Conservation (phyloP, 2,797 vertebrate species). For the Astyanax mexicanus region DNA sequence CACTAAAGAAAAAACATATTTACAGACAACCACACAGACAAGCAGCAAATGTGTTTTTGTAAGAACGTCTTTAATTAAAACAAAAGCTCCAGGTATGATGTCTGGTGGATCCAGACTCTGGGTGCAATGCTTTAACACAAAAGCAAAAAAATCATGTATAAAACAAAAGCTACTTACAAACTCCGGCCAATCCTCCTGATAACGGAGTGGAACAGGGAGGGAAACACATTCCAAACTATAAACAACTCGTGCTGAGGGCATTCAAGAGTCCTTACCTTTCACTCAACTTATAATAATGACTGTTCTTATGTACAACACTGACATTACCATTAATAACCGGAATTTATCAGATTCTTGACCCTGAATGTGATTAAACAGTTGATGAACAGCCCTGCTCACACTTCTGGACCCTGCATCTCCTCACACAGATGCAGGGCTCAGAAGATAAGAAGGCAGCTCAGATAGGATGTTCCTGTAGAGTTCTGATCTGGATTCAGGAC, state of each 20-base stretch:
- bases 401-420: no score
- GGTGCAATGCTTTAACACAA: conserved; percentile 91
- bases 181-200: conserved; percentile 37
- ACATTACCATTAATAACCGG: background rate
- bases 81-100: conserved; percentile 93
- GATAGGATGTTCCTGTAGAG: background rate
- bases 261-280: conserved; percentile 15
- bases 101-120: conserved; percentile 89
- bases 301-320: background rate
- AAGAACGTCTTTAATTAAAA: conserved; percentile 70
- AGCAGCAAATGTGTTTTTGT: background rate
- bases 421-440: no score
- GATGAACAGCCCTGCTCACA: background rate
- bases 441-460: no score
- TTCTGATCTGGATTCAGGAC: background rate
- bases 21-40: background rate
- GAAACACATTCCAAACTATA: no score
- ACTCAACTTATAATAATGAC: background rate
- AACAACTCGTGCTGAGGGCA: background rate
- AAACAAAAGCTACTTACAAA: conserved; percentile 55
- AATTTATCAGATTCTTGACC: background rate
- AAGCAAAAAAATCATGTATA: background rate
- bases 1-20: no score
- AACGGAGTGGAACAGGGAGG: background rate
- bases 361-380: background rate